Conservation (phyloP, 2,888 invertebrate genomes). For the Epinotia ramella region DNA sequence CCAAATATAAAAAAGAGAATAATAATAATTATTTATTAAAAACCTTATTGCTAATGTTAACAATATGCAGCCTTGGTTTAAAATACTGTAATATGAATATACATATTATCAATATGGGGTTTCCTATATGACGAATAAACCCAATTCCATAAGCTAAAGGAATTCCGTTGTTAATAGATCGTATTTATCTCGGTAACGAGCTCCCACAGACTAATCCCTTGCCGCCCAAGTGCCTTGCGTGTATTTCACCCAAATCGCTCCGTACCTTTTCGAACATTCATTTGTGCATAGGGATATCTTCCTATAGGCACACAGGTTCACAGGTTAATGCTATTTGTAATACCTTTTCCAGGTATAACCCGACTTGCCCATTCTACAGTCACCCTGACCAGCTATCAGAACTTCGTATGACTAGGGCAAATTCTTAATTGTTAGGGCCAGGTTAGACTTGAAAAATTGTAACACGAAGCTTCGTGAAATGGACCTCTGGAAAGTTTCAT, state of each 20-base stretch:
- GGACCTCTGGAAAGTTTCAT: no score
- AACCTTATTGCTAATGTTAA: no score
- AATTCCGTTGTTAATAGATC: slow-evolving; percentile 30
- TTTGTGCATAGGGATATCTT: slow-evolving; percentile 5
- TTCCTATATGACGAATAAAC: neutral
- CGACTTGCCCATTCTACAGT: no score
- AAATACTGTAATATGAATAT: neutral
- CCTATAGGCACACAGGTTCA: no score
- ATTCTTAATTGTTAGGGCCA: no score
- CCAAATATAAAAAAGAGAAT: no score
- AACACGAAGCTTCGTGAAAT: no score
- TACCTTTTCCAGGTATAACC: neutral
- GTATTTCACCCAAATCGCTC: slow-evolving; percentile 43
- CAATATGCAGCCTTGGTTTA: neutral
- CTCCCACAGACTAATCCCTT: slow-evolving; percentile 37
- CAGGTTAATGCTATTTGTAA: neutral
- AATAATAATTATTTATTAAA: no score
- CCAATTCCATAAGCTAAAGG: slow-evolving; percentile 21
- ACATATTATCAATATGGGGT: neutral
- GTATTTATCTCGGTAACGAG: slow-evolving; percentile 43
- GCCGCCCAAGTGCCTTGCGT: slow-evolving; percentile 17
- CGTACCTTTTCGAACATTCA: slow-evolving; percentile 44
- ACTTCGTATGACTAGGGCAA: no score
- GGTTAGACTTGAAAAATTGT: no score
- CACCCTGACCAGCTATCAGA: no score